Evolutionary conservation across 2,113 vertebrate genomes (phyloP), one percentile per base, ranked within the genome.

Genomic region (Dendropsophus ebraccatus): DNA sequence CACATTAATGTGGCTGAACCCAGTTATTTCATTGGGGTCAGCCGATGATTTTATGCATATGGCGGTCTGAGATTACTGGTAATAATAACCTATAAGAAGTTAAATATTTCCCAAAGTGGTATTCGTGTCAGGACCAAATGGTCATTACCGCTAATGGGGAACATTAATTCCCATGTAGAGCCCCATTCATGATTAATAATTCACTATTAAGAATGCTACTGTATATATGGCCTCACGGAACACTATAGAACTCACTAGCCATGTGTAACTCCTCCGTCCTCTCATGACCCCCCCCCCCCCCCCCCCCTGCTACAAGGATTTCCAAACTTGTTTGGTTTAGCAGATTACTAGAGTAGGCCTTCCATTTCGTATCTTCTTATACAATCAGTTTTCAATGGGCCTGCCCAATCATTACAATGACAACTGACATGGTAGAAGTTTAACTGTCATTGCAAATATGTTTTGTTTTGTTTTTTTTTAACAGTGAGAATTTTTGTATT

Each of bases 151-250:
- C 11, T 73, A 54, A 83, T 83, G 52, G 37, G 35, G 19, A 1
- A 35, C 45, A 73, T 41, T 52, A 37, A n/a, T 56, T 52, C 19
- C n/a, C 6, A 16, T 8, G 3, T 11, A 13, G 11, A 37, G 12
- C 70, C n/a, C 32, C 28, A 84, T 28, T 47, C 2, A 8, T 19
- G 70, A 74, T 84, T 84, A 84, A 75, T 75, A 75, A 84, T 75
- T 84, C 52, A 84, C 82, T 41, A 35, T 60, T 9, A 47, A 65
- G 9, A 35, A 1, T 11, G 37, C 52, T 52, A 41, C 41, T 41
- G 41, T 69, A 37, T 25, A 35, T 69, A 16, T 37, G 32, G 5
- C 17, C 21, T 50, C 9, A 76, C 73, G 30, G 47, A 50, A 50
- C 19, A 50, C 35, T 49, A 28, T 10, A 73, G 19, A n/a, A 23